Conservation (phyloP, 2,888 invertebrate species). For the Lampropteryx suffumata region DNA sequence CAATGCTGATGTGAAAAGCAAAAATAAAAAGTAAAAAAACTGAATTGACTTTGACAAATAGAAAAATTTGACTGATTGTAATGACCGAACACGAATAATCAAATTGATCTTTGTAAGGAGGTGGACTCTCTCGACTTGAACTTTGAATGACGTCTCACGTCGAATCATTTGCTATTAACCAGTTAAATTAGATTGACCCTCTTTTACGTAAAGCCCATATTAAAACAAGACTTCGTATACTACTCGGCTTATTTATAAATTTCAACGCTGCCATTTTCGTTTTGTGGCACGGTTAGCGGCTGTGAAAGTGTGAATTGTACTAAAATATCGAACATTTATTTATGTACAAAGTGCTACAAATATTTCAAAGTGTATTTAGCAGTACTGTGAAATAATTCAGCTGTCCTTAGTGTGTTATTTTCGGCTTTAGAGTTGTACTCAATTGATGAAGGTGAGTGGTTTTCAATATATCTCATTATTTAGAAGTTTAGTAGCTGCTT, state of each 20-base stretch:
- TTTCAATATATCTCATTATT: conserved; percentile 37
- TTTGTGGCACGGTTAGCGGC: conserved; percentile 79
- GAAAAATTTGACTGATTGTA: no score
- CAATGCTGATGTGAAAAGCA: no score
- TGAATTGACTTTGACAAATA: no score
- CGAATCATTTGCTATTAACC: conserved; percentile 30
- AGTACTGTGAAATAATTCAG: conserved; percentile 45
- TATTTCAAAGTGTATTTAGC: conserved; percentile 49
- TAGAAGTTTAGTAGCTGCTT: conserved; percentile 13
- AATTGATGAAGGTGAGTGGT: conserved; percentile 74
- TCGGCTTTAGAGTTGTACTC: conserved; percentile 62
- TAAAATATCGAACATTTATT: conserved; percentile 51
- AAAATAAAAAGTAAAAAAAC: no score
- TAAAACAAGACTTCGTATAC: conserved; percentile 23
- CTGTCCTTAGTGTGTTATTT: conserved; percentile 49
- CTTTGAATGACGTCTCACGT: conserved; percentile 15
- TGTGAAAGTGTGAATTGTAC: conserved; percentile 59
- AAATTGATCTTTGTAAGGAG: no score
- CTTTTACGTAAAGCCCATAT: conserved; percentile 7
- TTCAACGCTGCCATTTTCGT: conserved; percentile 81
- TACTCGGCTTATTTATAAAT: conserved; percentile 49
- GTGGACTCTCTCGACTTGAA: no score
- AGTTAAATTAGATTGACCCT: conserved; percentile 32
- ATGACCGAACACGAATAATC: no score
- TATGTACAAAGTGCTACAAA: conserved; percentile 49